Conservation (phyloP, 2,888 invertebrate genomes). For the Nycteola revayana region DNA sequence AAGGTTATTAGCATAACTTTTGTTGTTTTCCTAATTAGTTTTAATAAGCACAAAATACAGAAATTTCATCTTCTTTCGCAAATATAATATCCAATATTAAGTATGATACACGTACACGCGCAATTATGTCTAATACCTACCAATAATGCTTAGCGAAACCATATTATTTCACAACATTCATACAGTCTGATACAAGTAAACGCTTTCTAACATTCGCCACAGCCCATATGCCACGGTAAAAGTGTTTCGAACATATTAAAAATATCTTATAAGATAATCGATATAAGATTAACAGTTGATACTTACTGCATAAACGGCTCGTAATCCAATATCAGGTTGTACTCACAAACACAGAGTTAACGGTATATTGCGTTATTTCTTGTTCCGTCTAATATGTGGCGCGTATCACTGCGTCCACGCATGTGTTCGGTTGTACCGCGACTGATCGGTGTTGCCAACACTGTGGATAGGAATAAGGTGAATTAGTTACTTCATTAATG, state of each 20-base stretch:
- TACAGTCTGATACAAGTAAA: too few species aligned
- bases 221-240: too few species aligned
- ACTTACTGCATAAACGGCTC: constrained; percentile 23
- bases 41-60: too few species aligned
- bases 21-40: too few species aligned
- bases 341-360: constrained; percentile 21
- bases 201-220: too few species aligned
- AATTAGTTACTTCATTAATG: constrained; percentile 9
- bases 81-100: too few species aligned
- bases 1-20: too few species aligned
- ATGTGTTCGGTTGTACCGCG: constrained; percentile 18
- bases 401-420: constrained; percentile 16
- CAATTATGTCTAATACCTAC: too few species aligned
- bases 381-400: constrained; percentile 13
- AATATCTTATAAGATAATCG: neutral
- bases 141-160: too few species aligned
- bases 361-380: constrained; percentile 25
- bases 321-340: constrained; percentile 21
- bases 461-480: constrained; percentile 5
- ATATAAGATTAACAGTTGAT: neutral
- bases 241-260: neutral
- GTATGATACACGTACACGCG: too few species aligned
- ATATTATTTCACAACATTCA: too few species aligned
- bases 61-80: too few species aligned
- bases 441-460: constrained; percentile 32